Base-by-base conservation (phyloP, 2,113 vertebrate species). In the Cavia porcellus region DNA sequence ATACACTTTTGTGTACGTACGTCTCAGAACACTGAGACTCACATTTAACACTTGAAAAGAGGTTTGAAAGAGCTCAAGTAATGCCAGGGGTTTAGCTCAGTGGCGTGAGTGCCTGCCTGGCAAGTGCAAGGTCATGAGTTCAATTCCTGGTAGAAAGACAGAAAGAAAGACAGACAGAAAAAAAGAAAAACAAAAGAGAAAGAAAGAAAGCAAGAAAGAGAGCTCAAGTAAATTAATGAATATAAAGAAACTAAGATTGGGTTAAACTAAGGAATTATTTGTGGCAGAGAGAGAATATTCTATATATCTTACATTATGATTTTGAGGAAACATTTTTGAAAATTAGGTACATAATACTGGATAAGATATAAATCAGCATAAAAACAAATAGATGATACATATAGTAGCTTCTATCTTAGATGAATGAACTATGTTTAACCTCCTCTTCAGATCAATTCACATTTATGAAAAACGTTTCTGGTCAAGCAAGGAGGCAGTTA, bases 11-110 rank as follows among this genome's bases (percentile, higher is more conserved):
- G 47, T 32, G 13, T 50, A 92, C 90, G 13, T 35, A 96, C 7
- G 10, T 70, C 80, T 88, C 1, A 25, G 30, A 55, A 79, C 28
- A 77, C 4, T 38, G 9, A 83, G 45, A 61, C 30, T 89, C 15
- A 32, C 59, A 80, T 89, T 85, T 89, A 24, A 61, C 61, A 28
- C 14, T 80, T 28, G 64, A 72, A 62, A 86, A 38, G n/a, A 70
- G 92, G 42, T 70, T 90, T 92, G 11, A 86, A 96, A 82, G n/a
- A 77, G 14, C 57, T 95, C 47, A 86, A 85, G 17, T 52, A 52
- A 52, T 6, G 50, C 50, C 9, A 52, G 50, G 50, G 50, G 9
- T 52, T 52, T 52, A 52, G 50, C 50, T 52, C 50, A 52, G 50
- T 10, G 9, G 9, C 50, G 11, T 52, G 50, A 52, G 9, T 10